phyloP scores from a whole-genome alignment of 2,797 vertebrate species.

The Falco rusticolus region DNA sequence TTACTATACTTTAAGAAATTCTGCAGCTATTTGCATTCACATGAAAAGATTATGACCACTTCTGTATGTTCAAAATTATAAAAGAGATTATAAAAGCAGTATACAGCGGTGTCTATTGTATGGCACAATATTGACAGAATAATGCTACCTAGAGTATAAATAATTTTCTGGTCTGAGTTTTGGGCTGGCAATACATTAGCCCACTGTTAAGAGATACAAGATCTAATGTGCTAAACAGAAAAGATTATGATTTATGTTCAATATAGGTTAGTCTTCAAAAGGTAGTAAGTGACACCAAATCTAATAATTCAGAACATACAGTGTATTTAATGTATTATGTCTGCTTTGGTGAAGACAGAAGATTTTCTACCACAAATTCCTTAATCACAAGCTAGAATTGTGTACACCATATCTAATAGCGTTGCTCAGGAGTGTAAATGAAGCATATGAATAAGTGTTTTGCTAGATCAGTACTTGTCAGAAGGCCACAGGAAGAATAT shows the following conservation, averaged over 20 bases:
- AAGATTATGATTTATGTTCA: neutral
- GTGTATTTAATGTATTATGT: neutral
- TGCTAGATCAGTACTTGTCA: neutral
- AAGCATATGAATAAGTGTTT: neutral
- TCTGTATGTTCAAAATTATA: neutral
- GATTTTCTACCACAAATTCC: neutral
- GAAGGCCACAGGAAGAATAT: neutral
- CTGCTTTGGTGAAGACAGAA: neutral
- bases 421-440: neutral
- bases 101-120: neutral
- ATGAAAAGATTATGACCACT: neutral
- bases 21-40: neutral
- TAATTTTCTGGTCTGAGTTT: neutral
- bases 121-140: neutral
- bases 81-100: neutral
- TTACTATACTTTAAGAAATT: neutral
- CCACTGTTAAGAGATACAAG: neutral
- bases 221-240: neutral
- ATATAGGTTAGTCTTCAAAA: neutral
- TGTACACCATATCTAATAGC: neutral
- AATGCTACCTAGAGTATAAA: neutral
- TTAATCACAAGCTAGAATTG: neutral
- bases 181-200: neutral
- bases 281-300: neutral
- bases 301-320: neutral